phyloP scores from a whole-genome alignment of 2,113 vertebrate genomes.

The Brienomyrus longianalis region DNA sequence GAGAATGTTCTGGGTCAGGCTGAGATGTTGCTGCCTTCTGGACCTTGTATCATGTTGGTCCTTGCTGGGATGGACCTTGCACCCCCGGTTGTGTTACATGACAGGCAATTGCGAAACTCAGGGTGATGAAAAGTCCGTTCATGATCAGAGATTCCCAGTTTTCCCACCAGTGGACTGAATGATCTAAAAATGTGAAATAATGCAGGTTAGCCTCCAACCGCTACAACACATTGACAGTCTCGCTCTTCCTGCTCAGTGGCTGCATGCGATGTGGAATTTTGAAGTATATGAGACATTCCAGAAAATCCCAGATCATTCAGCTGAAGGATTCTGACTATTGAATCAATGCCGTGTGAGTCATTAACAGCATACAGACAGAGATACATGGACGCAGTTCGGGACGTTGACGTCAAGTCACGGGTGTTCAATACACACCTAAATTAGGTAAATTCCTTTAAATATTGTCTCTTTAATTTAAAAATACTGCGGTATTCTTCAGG shows the following conservation, averaged over 20 bases:
- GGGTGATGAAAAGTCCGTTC: not conserved
- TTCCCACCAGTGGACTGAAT: not conserved
- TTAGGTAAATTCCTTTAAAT: not conserved
- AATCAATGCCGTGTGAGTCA: not conserved
- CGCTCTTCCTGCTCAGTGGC: not conserved
- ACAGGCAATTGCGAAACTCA: not conserved
- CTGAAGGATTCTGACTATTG: not conserved
- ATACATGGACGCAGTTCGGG: not conserved
- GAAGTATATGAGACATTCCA: not conserved
- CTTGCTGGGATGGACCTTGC: not conserved
- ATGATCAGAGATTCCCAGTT: not conserved
- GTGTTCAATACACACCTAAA: not conserved
- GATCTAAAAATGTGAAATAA: not conserved
- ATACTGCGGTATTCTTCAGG: not conserved
- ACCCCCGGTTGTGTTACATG: not conserved
- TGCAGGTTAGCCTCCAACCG: not conserved
- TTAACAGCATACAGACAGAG: not conserved
- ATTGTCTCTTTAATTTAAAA: not conserved
- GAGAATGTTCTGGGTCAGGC: not conserved
- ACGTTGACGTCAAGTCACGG: not conserved
- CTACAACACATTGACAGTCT: not conserved
- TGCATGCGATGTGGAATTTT: not conserved
- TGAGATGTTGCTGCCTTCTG: not conserved
- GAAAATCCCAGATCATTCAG: not conserved
- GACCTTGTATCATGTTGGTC: not conserved